Conservation (phyloP, 1,140 invertebrate species). For the Hormaphis cornu region DNA sequence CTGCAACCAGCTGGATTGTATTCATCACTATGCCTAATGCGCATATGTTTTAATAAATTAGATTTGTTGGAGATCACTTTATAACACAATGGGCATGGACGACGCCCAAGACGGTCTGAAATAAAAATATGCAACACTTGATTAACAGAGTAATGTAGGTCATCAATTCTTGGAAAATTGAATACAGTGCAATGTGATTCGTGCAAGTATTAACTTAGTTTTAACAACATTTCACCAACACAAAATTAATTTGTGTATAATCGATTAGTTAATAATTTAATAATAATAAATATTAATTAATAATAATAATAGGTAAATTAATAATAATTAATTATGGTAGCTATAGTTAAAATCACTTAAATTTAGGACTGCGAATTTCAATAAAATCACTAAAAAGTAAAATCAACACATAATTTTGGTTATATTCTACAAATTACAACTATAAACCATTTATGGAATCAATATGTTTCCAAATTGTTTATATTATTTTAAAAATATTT, state of each 20-base stretch:
- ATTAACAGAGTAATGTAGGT: background rate
- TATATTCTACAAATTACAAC: too few species aligned
- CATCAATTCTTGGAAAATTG: background rate
- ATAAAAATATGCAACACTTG: background rate
- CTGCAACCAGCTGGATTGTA: constrained; percentile 47
- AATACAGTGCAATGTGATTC: background rate
- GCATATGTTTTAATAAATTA: constrained; percentile 44
- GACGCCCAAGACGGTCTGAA: constrained; percentile 37
- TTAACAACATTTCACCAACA: background rate
- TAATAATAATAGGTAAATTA: too few species aligned
- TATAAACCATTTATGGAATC: too few species aligned
- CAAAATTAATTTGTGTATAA: constrained; percentile 2
- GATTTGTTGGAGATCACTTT: constrained; percentile 45
- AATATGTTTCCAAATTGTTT: too few species aligned
- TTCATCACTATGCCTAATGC: constrained; percentile 42
- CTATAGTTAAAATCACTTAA: too few species aligned
- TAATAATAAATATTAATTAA: background rate
- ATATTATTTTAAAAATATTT: too few species aligned
- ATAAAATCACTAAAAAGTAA: too few species aligned
- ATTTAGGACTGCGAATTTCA: too few species aligned
- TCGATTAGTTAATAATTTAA: background rate
- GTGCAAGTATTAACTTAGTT: background rate
- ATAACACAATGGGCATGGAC: constrained; percentile 43
- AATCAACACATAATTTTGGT: too few species aligned
- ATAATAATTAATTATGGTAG: too few species aligned